Base-by-base conservation (phyloP, 2,797 vertebrate genomes). In the Bovichtus variegatus region DNA sequence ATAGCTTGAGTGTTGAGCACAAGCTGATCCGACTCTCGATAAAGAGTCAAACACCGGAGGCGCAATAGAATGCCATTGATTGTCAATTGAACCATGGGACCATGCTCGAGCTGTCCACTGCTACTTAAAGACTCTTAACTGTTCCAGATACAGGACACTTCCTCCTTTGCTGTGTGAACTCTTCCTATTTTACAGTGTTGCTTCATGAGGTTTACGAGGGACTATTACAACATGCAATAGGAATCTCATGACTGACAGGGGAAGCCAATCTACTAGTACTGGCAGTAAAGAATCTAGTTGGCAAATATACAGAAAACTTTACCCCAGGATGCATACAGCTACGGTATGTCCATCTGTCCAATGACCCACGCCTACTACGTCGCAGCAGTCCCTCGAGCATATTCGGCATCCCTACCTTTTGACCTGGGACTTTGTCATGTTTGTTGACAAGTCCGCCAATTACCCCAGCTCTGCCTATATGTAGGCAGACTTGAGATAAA, bases 11-110 rank as follows among this genome's bases (percentile, higher is more conserved):
- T 7, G 34, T 8, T 34, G 34, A 34, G 31, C 2, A 34, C 31
- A 6, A 34, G 31, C 31, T 31, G 2, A 34, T 34, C 31, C 34
- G 31, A n/a, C n/a, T n/a, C n/a, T n/a, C n/a, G n/a, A n/a, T 34
- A 34, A 1, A 27, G 34, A 65, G 15, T 38, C 11, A 8, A 55
- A 75, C 19, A 41, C 27, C 9, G 9, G n/a, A 67, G 44, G 70
- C 15, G 6, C 44, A 59, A 40, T 46, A 25, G 25, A 62, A 60
- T 27, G 4, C 16, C 16, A 27, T 44, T 69, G 25, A 47, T 27
- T 38, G 29, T 38, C 8, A 55, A 12, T 4, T 49, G 8, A 69
- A 53, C 54, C 50, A 72, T 77, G 44, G 59, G 77, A 69, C 40
- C 9, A 13, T 25, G 2, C 5, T 15, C 4, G 23, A 23, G 18